A percentile compares a stretch with the other conserved stretches of the same genome.
Conservation (phyloP, 2,113 vertebrate genomes). For the Halcyon senegalensis region DNA sequence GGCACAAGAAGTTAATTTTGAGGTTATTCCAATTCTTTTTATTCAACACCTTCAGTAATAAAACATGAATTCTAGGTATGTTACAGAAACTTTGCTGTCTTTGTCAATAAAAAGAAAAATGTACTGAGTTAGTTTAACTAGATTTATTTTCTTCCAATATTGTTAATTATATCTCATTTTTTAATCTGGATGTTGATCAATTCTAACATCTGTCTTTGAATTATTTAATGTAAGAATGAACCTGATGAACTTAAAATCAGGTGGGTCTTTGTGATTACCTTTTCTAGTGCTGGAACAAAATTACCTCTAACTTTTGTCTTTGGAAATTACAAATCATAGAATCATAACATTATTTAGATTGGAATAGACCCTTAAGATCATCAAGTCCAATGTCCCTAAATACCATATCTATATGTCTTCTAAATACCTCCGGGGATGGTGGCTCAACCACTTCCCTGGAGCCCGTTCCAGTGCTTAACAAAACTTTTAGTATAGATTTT, state of each 20-base stretch:
- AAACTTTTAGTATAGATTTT: fast-evolving
- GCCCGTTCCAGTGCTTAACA: not conserved
- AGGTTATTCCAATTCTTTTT: not conserved
- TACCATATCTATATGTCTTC: fast-evolving
- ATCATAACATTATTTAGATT: not conserved
- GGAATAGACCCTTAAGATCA: not conserved
- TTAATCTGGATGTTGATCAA: not conserved
- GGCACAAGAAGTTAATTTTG: not conserved
- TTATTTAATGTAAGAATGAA: not conserved
- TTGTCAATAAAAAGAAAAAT: not conserved
- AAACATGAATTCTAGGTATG: not conserved
- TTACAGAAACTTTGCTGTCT: not conserved
- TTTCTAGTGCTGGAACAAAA: not conserved
- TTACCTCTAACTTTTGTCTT: not conserved
- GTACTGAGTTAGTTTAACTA: not conserved
- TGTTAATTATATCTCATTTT: not conserved
- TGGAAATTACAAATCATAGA: not conserved
- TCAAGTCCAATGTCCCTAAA: fast-evolving
- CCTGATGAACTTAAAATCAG: not conserved
- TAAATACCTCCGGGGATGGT: not conserved
- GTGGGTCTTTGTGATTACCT: not conserved
- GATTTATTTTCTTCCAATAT: not conserved
- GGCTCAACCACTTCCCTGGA: not conserved
- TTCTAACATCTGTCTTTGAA: not conserved
- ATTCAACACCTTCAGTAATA: not conserved